Percentiles rank a stretch among this genome's conserved stretches.
Evolutionary conservation across 2,113 vertebrate genomes (phyloP).

Genomic region (Zosterops pallidus): DNA sequence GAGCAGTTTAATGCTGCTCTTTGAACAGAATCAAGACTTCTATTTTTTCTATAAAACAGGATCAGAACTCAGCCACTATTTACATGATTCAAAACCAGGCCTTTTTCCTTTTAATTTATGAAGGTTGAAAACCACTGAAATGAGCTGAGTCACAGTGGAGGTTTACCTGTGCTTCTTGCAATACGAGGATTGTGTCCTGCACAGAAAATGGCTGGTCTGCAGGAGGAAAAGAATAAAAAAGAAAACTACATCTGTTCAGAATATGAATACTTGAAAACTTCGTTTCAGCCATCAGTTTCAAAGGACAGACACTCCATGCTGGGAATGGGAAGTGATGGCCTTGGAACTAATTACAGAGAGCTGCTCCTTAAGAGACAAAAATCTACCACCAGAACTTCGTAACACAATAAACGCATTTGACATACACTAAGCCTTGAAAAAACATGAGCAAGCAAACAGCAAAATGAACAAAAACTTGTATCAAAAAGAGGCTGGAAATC

Average conservation of each 20-base stretch:
- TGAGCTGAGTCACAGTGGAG: neutral
- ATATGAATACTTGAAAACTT: neutral
- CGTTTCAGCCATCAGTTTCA: neutral
- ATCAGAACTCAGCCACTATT: neutral
- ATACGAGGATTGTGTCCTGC: neutral
- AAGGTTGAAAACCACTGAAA: neutral
- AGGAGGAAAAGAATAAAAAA: neutral
- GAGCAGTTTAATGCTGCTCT: neutral
- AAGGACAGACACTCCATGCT: neutral
- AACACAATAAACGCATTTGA: neutral
- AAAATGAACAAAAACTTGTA: neutral
- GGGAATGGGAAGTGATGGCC: neutral
- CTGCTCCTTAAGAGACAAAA: neutral
- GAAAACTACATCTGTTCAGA: neutral
- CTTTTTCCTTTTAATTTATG: neutral
- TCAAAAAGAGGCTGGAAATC: neutral
- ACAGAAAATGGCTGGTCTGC: neutral
- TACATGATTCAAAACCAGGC: neutral
- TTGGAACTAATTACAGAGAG: neutral
- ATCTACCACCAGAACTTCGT: neutral
- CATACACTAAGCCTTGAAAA: neutral
- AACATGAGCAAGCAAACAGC: neutral
- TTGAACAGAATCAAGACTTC: neutral
- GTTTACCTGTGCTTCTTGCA: neutral
- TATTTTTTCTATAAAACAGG: neutral